Percentiles rank a stretch among this genome's conserved stretches.
Conservation (phyloP, 1,140 invertebrate genomes). For the Eriosoma lanigerum region DNA sequence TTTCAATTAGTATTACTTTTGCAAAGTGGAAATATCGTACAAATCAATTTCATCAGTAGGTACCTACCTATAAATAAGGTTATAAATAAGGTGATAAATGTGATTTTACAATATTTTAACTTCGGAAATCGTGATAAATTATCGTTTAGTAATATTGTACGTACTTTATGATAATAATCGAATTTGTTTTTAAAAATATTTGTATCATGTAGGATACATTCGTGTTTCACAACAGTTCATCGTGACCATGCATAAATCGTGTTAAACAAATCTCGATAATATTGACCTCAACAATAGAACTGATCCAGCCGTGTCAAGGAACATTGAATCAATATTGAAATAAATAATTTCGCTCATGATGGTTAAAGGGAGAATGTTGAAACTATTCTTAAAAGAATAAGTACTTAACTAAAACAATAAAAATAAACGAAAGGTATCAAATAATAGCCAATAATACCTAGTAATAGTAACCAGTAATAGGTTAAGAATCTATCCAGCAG, state of each 20-base stretch:
- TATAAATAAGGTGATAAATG: too few species aligned
- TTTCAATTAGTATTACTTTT: too few species aligned
- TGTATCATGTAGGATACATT: too few species aligned
- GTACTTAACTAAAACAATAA: too few species aligned
- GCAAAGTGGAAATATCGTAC: too few species aligned
- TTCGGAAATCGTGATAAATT: background rate
- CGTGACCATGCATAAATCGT: background rate
- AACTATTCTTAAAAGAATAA: background rate
- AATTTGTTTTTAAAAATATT: background rate
- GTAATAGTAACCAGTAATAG: too few species aligned
- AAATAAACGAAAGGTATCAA: too few species aligned
- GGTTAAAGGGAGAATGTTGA: background rate
- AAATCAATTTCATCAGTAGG: too few species aligned
- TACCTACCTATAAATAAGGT: too few species aligned
- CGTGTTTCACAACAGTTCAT: background rate
- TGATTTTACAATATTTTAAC: background rate
- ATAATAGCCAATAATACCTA: too few species aligned
- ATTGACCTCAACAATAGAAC: background rate
- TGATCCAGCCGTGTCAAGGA: background rate
- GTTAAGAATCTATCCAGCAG: too few species aligned
- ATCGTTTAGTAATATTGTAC: background rate
- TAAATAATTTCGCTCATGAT: background rate
- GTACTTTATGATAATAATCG: background rate
- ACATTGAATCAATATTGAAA: background rate
- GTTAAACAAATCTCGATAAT: background rate